Base-by-base conservation (phyloP, 2,888 invertebrate species). In the Elmis aenea region DNA sequence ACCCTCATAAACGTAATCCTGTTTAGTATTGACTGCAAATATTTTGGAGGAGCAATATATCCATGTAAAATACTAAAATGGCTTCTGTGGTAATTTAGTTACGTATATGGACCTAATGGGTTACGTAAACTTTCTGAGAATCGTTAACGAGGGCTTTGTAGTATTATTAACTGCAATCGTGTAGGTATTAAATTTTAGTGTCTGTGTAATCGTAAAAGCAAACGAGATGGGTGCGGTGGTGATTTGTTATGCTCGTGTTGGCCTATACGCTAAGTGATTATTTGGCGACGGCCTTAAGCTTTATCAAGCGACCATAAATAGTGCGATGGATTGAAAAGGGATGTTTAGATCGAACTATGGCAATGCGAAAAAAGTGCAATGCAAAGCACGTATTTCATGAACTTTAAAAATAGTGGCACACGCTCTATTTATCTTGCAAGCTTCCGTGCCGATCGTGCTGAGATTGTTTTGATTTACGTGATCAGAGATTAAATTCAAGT, bases 391-490 rank as follows among this genome's bases (percentile, higher is more conserved):
- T 33, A 33, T 18, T 33, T 28, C 6, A 18, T 29, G 29, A 10
- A 12, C 29, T 16, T 13, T 37, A 37, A 31, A 31, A 37, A 15
- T 37, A 31, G 40, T 34, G 28, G 15, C 33, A 30, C 27, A 31
- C 22, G 29, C 22, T 28, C 28, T 37, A 38, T 42, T 45, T 45
- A 41, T 42, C 38, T 29, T 20, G 13, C 9, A 30, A 31, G 14
- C 24, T 28, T 38, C 31, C 42, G 37, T 29, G 32, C 35, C 31
- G 38, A 38, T 41, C 38, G 29, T 26, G 37, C 31, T 26, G 42
- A 33, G 38, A 42, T 45, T 45, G 39, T 45, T 45, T 42, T 45
- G 45, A 45, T 45, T 45, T 45, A 45, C 42, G 42, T 31, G 42
- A 45, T 45, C 38, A 22, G 5, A 33, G 36, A 39, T 44, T 33